These are phyloP conservation scores for Aphidius ervi DNA, from an alignment of 1,140 invertebrate species.

Conservation along the genomic window DNA sequence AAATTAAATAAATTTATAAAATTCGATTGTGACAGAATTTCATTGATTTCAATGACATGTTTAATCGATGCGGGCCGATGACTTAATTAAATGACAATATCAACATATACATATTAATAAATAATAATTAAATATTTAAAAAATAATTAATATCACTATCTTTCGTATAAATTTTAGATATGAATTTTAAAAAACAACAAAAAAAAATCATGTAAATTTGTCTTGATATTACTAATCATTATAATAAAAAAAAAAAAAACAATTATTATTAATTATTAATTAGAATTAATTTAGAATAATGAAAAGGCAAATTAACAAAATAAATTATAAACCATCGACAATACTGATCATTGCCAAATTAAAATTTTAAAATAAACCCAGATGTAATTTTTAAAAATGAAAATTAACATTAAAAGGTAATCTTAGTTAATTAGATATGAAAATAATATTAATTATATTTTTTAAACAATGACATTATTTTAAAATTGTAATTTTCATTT, in stretches of 20 bases:
- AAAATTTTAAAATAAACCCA: conserved; percentile 10
- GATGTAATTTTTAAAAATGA: conserved; percentile 12
- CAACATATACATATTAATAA: background rate
- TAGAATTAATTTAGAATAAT: no score
- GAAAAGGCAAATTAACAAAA: background rate
- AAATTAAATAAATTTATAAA: background rate
- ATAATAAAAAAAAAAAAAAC: no score
- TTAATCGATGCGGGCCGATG: conserved; percentile 13
- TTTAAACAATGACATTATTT: no score
- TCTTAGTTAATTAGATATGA: background rate
- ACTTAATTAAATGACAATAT: conserved; percentile 8
- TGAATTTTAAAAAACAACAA: background rate
- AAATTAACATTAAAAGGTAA: background rate
- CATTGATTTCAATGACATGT: background rate
- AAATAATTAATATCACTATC: background rate
- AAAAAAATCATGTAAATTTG: background rate
- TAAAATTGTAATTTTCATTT: no score
- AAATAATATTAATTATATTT: conserved; percentile 4
- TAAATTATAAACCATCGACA: conserved; percentile 37
- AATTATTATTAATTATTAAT: no score
- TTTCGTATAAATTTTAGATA: background rate
- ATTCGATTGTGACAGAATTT: background rate
- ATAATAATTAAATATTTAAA: background rate
- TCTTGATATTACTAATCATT: no score
- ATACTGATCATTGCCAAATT: conserved; percentile 44